Evolutionary conservation across 2,113 vertebrate genomes (phyloP).

Genomic region (Poecilia latipinna): DNA sequence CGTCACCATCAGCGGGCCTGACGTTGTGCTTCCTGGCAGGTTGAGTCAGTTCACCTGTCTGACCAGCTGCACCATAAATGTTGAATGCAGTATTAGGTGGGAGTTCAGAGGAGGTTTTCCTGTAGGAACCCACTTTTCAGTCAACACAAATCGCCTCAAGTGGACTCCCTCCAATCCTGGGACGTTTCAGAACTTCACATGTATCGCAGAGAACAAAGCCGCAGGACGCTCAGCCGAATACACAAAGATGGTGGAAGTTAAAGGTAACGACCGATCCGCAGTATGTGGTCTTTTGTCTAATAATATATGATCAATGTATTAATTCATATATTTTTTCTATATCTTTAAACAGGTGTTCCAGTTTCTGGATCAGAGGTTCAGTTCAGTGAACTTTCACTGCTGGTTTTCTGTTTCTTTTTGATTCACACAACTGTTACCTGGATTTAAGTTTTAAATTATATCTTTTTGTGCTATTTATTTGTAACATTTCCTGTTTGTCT

Average conservation of each 20-base stretch:
- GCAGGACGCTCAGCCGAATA: conserved; percentile 33
- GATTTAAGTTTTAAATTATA: neutral
- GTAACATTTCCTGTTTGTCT: neutral
- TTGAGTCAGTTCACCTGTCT: conserved; percentile 49
- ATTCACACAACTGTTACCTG: neutral
- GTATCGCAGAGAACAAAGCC: conserved; percentile 50
- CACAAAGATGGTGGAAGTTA: conserved; percentile 57
- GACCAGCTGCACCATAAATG: conserved; percentile 35
- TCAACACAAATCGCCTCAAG: conserved; percentile 25
- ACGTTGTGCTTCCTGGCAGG: conserved; percentile 24
- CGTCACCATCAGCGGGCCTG: conserved; percentile 48
- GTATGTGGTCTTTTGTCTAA: neutral
- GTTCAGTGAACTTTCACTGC: conserved; percentile 15
- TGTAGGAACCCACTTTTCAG: conserved; percentile 23
- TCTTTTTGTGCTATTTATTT: neutral
- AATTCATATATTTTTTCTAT: neutral
- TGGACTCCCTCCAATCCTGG: conserved; percentile 54
- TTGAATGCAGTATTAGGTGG: conserved; percentile 58
- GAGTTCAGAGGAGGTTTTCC: conserved; percentile 53
- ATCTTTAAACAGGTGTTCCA: conserved; percentile 13
- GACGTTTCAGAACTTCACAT: conserved; percentile 58
- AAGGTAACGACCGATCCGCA: conserved; percentile 15
- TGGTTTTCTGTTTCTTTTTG: neutral
- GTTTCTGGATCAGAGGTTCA: conserved; percentile 31
- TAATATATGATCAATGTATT: neutral